Evolutionary conservation across 2,888 invertebrate species (phyloP), one percentile per base, ranked within the genome.

Genomic region (Protodeltote pygarga): DNA sequence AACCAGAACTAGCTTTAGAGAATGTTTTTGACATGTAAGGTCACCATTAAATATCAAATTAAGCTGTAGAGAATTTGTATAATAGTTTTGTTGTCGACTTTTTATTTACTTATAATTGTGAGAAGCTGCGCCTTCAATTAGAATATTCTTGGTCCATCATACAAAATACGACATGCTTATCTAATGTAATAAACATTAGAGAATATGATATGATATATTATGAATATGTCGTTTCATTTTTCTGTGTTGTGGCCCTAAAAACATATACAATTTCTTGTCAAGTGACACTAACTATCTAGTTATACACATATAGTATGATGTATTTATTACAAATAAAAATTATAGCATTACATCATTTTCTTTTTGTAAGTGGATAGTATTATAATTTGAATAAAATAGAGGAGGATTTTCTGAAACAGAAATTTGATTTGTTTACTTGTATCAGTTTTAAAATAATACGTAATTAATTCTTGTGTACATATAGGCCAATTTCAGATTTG

Each of bases 1-100:
- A 98, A 89, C 99, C 99, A 46, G 99, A 99, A 91, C 92, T 99
- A 84, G 97, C 97, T 53, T 93, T 98, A 64, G 89, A 95, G 73
- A 94, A 93, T 74, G 95, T 96, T 45, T 95, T 94, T 77, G 95
- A 96, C 48, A 93, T 95, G 74, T 93, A 93, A 87, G 71, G 70
- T 71, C 67, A 66, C 54, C 52, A 46, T 58, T 64, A 69, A 51
- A 52, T 76, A 72, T 71, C 73, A 75, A 69, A 73, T 72, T 81
- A 85, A 80, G 81, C 64, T 82, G 87, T 91, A 89, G 88, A 84
- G 65, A 81, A 83, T 83, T 87, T 88, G 77, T 88, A 86, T 87
- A 71, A 85, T 88, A 89, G 89, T 85, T 86, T 85, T 86, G 77
- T 81, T 83, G 81, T 81, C 76, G 64, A 83, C 62, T 71, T 81